Evolutionary conservation across 2,888 invertebrate genomes (phyloP).

Genomic region (Ceriagrion tenellum): DNA sequence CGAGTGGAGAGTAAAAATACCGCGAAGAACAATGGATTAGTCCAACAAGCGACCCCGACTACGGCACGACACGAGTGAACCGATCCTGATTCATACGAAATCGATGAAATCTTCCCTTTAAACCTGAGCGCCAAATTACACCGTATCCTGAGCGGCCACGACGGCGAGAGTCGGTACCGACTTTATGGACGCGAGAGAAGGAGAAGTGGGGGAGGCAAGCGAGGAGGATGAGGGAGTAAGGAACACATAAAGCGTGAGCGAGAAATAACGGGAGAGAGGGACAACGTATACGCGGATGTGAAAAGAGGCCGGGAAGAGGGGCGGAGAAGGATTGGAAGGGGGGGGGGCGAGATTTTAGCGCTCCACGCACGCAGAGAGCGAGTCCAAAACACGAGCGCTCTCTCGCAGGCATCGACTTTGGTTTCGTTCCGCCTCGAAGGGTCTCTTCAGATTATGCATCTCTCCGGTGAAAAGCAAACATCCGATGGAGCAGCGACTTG

Average conservation of each 20-base stretch:
- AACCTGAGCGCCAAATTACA: background rate
- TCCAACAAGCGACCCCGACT: no score
- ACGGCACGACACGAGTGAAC: no score
- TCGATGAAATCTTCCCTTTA: background rate
- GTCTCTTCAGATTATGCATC: constrained; percentile 28
- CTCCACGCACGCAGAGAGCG: constrained; percentile 9
- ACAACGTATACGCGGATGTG: background rate
- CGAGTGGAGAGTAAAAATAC: no score
- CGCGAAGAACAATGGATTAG: no score
- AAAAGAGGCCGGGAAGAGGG: background rate
- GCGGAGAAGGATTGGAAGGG: background rate
- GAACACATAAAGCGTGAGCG: constrained; percentile 9
- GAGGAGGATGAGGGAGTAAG: background rate
- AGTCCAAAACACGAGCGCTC: constrained; percentile 6
- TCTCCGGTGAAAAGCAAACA: background rate
- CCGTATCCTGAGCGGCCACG: background rate
- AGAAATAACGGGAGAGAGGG: background rate
- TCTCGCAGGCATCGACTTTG: constrained; percentile 5
- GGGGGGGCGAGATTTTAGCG: background rate
- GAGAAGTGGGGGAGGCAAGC: background rate
- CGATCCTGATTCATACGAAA: background rate
- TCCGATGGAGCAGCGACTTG: background rate
- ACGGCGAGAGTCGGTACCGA: background rate
- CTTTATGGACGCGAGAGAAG: background rate
- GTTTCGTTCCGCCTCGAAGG: background rate